Evolutionary conservation across 1,140 invertebrate genomes (phyloP), one percentile per base, ranked within the genome.

Genomic region (Thalassaphorura encarpata): DNA sequence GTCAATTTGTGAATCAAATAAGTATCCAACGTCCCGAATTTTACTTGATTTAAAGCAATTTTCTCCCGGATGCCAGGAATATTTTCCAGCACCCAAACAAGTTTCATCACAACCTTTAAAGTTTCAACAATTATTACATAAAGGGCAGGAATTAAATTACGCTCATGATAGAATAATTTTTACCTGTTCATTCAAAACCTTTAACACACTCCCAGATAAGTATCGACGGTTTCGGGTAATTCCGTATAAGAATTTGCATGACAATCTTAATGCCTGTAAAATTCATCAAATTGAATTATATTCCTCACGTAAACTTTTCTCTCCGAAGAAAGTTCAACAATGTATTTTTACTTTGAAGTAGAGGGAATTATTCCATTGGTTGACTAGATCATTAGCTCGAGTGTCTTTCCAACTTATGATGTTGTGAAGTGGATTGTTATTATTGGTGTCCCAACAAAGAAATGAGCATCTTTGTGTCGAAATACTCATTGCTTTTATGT

Each of bases 341-440:
- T 11, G n/a, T 19, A 19, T 16, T 52, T 67, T 67, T 62, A 84
- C 80, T 72, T 80, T 87, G 67, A 91, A 76, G 3, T 75, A 80
- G 41, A 84, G 75, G 3, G 90, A 94, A 11, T 78, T 73, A 71
- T 97, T 97, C 85, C 89, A 92, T 64, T 81, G 70, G 46, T 84
- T 80, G 0, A 95, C 90, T 52, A 90, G 71, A 28, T 77, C 68
- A 66, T 84, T 79, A 26, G 89, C 85, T 53, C 94, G 77, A 27
- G 87, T 66, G 72, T 98, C 94, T 70, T 96, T 96, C 94, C 95
- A 98, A 21, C 89, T 92, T 56, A 97, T 91, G 63, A 98, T 89
- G 67, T 90, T 90, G 70, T 96, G 92, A 71, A 87, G 92, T 48
- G 83, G 78, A 67, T 82, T 77, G 2, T 88, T 84, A 36, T 83